Evolutionary conservation across 1,140 invertebrate species (phyloP), one percentile per base, ranked within the genome.

Genomic region (Drosophila mojavensis): DNA sequence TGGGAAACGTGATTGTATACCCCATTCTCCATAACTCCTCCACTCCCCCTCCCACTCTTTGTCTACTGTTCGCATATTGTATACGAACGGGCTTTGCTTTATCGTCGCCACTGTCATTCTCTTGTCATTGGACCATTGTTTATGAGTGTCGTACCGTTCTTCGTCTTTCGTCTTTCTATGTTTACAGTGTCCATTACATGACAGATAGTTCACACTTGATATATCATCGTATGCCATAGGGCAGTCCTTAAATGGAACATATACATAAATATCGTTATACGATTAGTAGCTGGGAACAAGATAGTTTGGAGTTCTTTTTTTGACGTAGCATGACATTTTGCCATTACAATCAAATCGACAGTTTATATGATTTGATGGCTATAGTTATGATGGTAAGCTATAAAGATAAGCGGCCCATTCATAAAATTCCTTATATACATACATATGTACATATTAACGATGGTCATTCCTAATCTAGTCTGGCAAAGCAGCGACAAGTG

Each of bases 41-140:
- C 20, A 24, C 20, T 1, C 20, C 20, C 20, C 20, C 20, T 24
- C 5, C 15, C 17, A 47, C 41, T 30, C 26, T 13, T 1, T 3
- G 45, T 47, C 9, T 54, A 47, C 26, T 45, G 1, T 26, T 60
- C 56, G 28, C 15, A 33, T 53, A 54, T 79, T 33, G 54, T 74
- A 58, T 80, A 78, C 54, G 62, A 62, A 28, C 15, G 61, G 71
- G 58, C 79, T 77, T 81, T 63, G 36, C 41, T 70, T 73, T 88
- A 86, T 86, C 79, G 77, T 55, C 69, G 65, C 55, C 53, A 71
- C 79, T 82, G 76, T 77, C 83, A 83, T 65, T 79, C 54, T 74
- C 72, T 88, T 88, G 83, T 86, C 82, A 86, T 80, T 79, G 56
- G 45, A 39, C 58, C 51, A 78, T 85, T 85, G 81, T 85, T 88